Conservation (phyloP, 2,113 vertebrate genomes). For the Scolopax mira region DNA sequence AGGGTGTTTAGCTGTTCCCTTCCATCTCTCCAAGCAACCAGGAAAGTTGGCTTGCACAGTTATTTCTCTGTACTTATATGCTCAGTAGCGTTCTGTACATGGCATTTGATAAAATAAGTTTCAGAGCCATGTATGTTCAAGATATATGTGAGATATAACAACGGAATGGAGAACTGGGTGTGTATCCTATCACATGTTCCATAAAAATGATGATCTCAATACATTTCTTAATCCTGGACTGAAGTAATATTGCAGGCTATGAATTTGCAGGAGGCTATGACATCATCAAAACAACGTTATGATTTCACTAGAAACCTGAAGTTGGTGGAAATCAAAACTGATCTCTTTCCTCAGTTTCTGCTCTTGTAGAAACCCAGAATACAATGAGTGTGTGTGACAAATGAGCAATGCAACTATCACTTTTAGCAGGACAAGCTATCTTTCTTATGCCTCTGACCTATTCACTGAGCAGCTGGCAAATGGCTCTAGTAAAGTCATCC, state of each 20-base stretch:
- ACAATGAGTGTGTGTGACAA: neutral
- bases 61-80: constrained; percentile 26
- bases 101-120: constrained; percentile 30
- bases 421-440: constrained; percentile 28
- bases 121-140: neutral
- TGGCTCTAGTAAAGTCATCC: constrained; percentile 59
- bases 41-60: constrained; percentile 42
- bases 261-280: neutral
- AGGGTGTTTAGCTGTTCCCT: constrained; percentile 58
- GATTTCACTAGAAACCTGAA: neutral
- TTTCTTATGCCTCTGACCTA: constrained; percentile 57
- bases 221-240: neutral
- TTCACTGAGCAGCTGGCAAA: constrained; percentile 68
- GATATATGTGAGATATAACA: neutral
- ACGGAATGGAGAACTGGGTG: neutral
- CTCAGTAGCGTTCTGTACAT: neutral
- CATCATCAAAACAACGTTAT: constrained; percentile 13
- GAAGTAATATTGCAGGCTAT: neutral
- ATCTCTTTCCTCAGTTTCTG: neutral
- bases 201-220: neutral
- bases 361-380: neutral
- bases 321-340: neutral
- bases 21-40: constrained; percentile 54
- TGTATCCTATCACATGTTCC: neutral
- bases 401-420: constrained; percentile 3